phyloP scores from a whole-genome alignment of 2,113 vertebrate genomes.

The Neofelis nebulosa region DNA sequence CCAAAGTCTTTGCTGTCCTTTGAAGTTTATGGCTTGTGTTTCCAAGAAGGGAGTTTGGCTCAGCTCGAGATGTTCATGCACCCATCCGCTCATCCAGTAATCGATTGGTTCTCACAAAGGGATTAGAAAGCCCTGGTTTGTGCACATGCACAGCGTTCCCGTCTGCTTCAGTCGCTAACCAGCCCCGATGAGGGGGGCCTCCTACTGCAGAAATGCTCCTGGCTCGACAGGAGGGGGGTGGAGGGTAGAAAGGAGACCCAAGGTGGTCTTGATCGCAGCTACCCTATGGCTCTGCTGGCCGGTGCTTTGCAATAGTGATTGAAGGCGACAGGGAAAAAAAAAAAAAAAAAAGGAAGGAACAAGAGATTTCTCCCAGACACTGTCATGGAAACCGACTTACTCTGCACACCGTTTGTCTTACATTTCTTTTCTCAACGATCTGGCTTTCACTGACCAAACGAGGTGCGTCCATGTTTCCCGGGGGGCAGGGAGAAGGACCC shows the following conservation, averaged over 20 bases:
- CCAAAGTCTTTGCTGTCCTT: not conserved
- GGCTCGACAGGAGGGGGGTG: too few species aligned
- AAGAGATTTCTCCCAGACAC: not conserved
- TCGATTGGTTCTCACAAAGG: not conserved
- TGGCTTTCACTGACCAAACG: slow-evolving; percentile 1
- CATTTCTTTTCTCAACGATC: not conserved
- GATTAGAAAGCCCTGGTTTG: not conserved
- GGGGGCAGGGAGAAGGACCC: not conserved
- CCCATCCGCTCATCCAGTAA: not conserved
- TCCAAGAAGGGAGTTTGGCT: slow-evolving; percentile 51
- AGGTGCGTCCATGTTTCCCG: not conserved
- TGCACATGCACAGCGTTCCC: not conserved
- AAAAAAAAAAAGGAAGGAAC: not conserved
- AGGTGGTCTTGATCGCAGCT: not conserved
- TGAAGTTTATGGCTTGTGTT: slow-evolving; percentile 53
- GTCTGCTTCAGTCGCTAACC: not conserved
- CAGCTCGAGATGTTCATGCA: not conserved
- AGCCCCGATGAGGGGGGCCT: not conserved
- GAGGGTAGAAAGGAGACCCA: not conserved
- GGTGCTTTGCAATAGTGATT: not conserved
- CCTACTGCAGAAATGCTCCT: not conserved
- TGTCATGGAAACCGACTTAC: not conserved
- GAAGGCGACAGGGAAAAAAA: not conserved
- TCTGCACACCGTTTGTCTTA: not conserved
- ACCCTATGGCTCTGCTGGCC: not conserved